Base-by-base conservation (phyloP, 1,140 invertebrate genomes). In the Globodera ellingtonae region DNA sequence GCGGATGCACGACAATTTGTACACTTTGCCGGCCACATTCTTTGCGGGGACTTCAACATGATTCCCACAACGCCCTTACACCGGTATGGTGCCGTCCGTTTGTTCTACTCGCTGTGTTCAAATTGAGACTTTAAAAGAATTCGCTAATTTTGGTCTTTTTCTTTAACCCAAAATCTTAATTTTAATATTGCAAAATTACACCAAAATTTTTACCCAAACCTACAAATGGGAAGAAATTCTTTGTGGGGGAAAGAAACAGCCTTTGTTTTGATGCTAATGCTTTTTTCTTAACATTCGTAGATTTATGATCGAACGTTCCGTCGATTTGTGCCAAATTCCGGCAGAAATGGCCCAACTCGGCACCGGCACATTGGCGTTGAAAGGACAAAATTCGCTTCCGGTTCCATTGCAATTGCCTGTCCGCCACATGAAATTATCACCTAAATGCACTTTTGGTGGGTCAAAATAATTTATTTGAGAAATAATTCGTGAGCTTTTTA, bases 1-100 rank as follows among this genome's bases (percentile, higher is more conserved):
- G 35, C 44, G 6, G 47, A 78, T 66, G 46, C 69, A 70, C 56
- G 13, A 21, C 35, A 75, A 24, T 75, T 44, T 18, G 44, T 7
- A 9, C 67, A 71, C 56, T 80, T 80, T 44, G 72, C 44, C 67
- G 79, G 79, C 9, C 79, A 80, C 70, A 80, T 80, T 78, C 72
- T 80, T 35, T 65, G 72, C 69, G 79, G 79, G 18, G 79, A 80
- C 62, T 80, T 80, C 52, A 80, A 80, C 52, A 80, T 80, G 48
- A 56, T 78, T 18, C 79, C 79, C n/a, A 10, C 15, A 3, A 74
- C 70, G 15, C 79, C 79, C 6, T 52, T 80, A 13, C 71, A 80
- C 24, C 6, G 9, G 78, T 70, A 50, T 24, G 24, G 24, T 24
- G 24, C 24, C 24, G 24, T 24, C n/a, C n/a, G n/a, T n/a, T n/a